A percentile compares a stretch with the other conserved stretches of the same genome.
Conservation (phyloP, 2,888 invertebrate species). For the Molorchus minor region DNA sequence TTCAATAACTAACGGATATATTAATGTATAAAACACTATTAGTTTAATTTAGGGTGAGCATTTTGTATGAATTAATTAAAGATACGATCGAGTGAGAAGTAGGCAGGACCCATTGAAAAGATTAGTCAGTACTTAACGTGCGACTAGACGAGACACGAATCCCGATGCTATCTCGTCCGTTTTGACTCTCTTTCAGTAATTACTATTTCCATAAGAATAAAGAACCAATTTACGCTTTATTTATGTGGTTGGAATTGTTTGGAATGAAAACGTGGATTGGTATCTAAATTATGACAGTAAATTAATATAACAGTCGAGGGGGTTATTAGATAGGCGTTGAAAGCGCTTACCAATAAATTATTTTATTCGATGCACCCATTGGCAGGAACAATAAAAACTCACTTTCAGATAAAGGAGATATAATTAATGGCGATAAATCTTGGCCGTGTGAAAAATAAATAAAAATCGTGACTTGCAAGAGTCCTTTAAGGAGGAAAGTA, state of each 20-base stretch:
- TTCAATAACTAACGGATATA: background rate
- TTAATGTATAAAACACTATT: background rate
- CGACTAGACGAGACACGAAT: conserved; percentile 25
- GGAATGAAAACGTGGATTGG: conserved; percentile 37
- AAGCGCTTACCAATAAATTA: conserved; percentile 39
- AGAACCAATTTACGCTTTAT: conserved; percentile 38
- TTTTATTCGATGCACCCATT: conserved; percentile 29
- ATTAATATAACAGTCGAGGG: conserved; percentile 27
- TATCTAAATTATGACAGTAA: conserved; percentile 34
- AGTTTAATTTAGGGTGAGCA: conserved; percentile 10
- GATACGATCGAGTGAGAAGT: conserved; percentile 7
- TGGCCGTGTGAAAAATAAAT: conserved; percentile 51
- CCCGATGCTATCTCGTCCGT: conserved; percentile 30
- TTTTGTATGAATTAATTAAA: conserved; percentile 14
- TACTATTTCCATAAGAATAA: conserved; percentile 39
- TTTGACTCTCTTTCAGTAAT: conserved; percentile 35
- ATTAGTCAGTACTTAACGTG: conserved; percentile 26
- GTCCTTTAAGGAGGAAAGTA: conserved; percentile 41
- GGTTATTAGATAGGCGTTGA: conserved; percentile 39
- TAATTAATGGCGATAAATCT: conserved; percentile 54
- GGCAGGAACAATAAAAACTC: conserved; percentile 32
- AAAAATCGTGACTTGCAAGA: conserved; percentile 53
- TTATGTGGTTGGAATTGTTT: conserved; percentile 36
- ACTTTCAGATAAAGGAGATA: conserved; percentile 43
- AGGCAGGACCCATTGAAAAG: conserved; percentile 10